phyloP scores from a whole-genome alignment of 2,888 invertebrate genomes.

The Mesorhabditis spiculigera region DNA sequence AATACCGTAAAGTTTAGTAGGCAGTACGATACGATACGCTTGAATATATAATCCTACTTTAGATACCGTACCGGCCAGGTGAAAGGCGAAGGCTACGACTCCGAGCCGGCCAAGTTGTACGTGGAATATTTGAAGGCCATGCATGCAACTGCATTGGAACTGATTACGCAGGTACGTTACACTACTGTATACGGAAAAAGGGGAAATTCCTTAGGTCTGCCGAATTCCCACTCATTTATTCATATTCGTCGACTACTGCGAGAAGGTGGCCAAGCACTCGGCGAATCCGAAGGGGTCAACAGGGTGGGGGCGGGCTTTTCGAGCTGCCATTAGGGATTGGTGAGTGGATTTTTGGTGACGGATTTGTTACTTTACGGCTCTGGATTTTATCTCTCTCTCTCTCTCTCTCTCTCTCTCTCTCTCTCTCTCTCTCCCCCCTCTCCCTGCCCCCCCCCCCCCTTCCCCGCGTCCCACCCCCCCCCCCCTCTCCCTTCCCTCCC shows the following conservation, averaged over 20 bases:
- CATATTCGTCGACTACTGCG: constrained; percentile 68
- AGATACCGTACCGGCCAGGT: no score
- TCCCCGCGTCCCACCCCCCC: background rate
- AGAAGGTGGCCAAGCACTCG: constrained; percentile 59
- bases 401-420: background rate
- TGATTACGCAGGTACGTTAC: constrained; percentile 19
- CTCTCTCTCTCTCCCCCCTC: background rate
- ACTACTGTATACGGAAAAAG: no score
- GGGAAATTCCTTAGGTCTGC: constrained; percentile 63
- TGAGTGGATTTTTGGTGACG: constrained; percentile 60
- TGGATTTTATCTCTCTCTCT: background rate
- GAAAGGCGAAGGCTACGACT: no score
- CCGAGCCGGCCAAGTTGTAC: background rate
- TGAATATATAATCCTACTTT: no score
- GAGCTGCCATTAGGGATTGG: constrained; percentile 69
- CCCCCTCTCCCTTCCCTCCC: background rate
- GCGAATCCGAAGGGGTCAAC: constrained; percentile 21
- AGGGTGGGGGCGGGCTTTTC: constrained; percentile 70
- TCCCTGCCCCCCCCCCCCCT: background rate
- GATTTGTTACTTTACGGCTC: background rate
- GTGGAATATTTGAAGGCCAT: background rate
- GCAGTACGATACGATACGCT: no score
- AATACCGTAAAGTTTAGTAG: no score
- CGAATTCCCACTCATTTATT: constrained; percentile 69
- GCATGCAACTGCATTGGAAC: constrained; percentile 23